Evolutionary conservation across 2,888 invertebrate species (phyloP), one percentile per base, ranked within the genome.

Genomic region (Microplitis manilae): DNA sequence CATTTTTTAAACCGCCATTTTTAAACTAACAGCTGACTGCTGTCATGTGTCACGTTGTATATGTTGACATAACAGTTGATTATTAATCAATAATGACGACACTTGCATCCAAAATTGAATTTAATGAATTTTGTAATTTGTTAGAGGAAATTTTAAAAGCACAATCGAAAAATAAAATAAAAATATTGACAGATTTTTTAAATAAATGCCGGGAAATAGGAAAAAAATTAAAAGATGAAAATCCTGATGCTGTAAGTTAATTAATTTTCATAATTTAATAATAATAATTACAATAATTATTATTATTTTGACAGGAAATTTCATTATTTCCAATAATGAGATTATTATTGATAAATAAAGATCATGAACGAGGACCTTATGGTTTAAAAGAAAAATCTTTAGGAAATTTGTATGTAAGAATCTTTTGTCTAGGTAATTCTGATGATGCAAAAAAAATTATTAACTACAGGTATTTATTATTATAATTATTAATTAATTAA

Each of bases 371-470:
- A 81, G 93, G 93, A 61, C 93, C 96, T 0, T 97, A 97, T 90
- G 96, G 97, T 20, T 91, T 98, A 79, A 96, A 96, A 90, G 95
- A 96, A 90, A 91, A 92, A 59, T 93, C 93, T 81, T 91, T 98
- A 77, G 95, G 94, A 0, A 93, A 92, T 82, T 88, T 95, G 59
- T 93, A 96, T 78, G 94, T 95, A n/a, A 93, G 93, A 84, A 94
- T 96, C 70, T 91, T 97, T 71, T 94, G 94, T 77, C 90, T 98
- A 67, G 93, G 94, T 13, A 93, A 94, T 83, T 92, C 93, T 67
- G 93, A 90, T 72, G 93, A 93, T 87, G 92, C 92, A 1, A 86
- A 90, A 69, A 91, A 92, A 79, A 87, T 93, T 20, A 87, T 92
- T 38, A 92, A 93, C 84, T 93, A 91, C 87, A 90, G 85, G 90